Base-by-base conservation (phyloP, 2,888 invertebrate species). In the Ophonus ardosiacus region DNA sequence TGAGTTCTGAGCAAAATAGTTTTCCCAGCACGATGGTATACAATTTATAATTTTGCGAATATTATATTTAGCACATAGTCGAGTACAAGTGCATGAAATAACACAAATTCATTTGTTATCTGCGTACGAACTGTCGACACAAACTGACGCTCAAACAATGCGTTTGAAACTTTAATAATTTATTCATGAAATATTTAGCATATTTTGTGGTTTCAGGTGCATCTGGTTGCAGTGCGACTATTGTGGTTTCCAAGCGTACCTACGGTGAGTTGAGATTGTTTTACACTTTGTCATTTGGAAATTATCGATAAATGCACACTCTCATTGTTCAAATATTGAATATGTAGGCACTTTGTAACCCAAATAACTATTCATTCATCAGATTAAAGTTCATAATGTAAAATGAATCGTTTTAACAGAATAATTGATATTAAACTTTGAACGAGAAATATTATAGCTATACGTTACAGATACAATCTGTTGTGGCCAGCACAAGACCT, bases 121-220 rank as follows among this genome's bases (percentile, higher is more conserved):
- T 18, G n/a, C 56, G 3, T n/a, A 18, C 57, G 24, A 57, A 78
- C 18, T 80, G 80, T 80, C 80, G 61, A 80, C 61, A 61, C 80
- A 59, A 61, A 40, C 56, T 80, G 80, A 80, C 80, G 80, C 80
- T 15, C 18, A 61, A 38, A 78, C 80, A 80, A 80, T 80, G 80
- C 80, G 61, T 80, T 80, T 80, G 38, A 80, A 80, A 80, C 61
- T 80, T 80, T 80, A 13, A 80, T 80, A 80, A 80, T 80, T 59
- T 80, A 80, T 80, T 80, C 80, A 80, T 80, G 80, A 80, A 80
- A 80, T 80, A 61, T 80, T 80, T 61, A 61, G 61, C 80, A 80
- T 80, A 80, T 80, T 80, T 80, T 80, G 80, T 80, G 61, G 80
- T 80, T 80, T 40, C 80, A 80, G 80, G 80, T 80, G 80, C 80